These are phyloP conservation scores for Mus caroli DNA, from an alignment of 2,797 vertebrate species.

Conservation along the genomic window DNA sequence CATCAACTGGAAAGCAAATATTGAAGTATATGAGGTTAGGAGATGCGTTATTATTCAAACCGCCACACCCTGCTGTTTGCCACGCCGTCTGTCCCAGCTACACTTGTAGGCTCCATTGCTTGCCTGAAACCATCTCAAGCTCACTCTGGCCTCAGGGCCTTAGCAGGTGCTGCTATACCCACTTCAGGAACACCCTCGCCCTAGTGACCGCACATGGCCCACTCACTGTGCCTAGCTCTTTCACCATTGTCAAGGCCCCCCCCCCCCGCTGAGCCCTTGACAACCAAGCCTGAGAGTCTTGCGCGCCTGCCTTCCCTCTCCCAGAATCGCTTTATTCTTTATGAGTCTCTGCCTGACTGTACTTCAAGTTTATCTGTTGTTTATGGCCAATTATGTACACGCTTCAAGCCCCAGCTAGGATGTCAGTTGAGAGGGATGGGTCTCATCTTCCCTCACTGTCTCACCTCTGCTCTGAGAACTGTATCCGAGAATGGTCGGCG, in stretches of 20 bases:
- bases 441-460: neutral
- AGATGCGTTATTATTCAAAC: neutral
- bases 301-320: neutral
- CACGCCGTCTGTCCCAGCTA: neutral
- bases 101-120: neutral
- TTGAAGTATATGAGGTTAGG: neutral
- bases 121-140: neutral
- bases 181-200: neutral
- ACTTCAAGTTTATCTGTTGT: neutral
- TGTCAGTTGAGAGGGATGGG: neutral
- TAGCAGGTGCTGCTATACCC: neutral
- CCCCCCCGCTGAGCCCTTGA: neutral
- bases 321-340: neutral
- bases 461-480: fast-evolving
- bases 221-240: neutral
- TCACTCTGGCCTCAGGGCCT: neutral
- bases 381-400: neutral
- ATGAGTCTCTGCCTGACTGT: neutral
- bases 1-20: neutral
- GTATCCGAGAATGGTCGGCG: neutral
- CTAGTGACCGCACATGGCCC: neutral
- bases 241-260: neutral
- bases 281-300: neutral
- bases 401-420: neutral
- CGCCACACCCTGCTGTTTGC: neutral